Evolutionary conservation across 2,888 invertebrate species (phyloP), one percentile per base, ranked within the genome.

Genomic region (Alloscopus bannaensis): DNA sequence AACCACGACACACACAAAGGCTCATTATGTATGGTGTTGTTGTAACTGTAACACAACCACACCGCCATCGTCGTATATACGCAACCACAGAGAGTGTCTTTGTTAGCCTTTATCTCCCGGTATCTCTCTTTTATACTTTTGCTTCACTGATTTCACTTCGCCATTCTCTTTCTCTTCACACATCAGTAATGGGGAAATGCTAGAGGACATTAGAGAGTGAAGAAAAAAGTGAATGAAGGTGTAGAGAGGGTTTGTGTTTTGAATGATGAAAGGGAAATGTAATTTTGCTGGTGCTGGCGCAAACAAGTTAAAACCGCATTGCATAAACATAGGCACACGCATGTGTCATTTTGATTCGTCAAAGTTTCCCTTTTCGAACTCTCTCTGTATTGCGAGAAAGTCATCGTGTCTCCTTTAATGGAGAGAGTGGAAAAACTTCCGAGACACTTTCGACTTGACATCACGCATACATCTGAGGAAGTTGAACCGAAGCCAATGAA

Each of bases 61-160:
- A 52, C 20, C 6, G 24, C 52, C 3, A n/a, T 28, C 13, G 8
- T 36, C 36, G 6, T 6, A 36, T 8, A 6, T 36, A 36, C 6
- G 13, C 24, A 52, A 1, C 22, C 45, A 26, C 28, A 26, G n/a
- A 52, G 36, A 47, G 20, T 26, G 52, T 55, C 31, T 24, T 68
- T 55, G 55, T 40, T 68, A 66, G 31, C 22, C 55, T 40, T 68
- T 68, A 55, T 68, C 52, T 52, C 28, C 36, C 0, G n/a, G 55
- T 26, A 36, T 20, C 52, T 6, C 29, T 20, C 16, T 28, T 50
- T 52, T 66, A 66, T 66, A 52, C 50, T 66, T 31, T 29, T 66
- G 66, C 66, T 36, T 31, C 52, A 50, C 50, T 66, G 66, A 52
- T 31, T 66, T 31, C 29, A n/a, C n/a, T n/a, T n/a, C n/a, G n/a